Evolutionary conservation across 1,140 invertebrate species (phyloP).

Genomic region (Helicoverpa zea): DNA sequence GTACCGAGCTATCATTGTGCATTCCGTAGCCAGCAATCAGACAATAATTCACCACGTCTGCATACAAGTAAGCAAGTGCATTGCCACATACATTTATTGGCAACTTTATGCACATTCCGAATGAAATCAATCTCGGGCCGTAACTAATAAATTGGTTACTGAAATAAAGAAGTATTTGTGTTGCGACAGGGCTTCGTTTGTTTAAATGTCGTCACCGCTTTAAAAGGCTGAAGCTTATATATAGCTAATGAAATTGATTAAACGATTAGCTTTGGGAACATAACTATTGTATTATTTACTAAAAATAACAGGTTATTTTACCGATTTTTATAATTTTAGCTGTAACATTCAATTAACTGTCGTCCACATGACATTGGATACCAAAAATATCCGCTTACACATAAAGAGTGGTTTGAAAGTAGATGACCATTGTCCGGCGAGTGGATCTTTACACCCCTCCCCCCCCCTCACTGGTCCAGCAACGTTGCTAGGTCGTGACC

Average conservation of each 20-base stretch:
- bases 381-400: too few species aligned
- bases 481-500: slow-evolving; percentile 47
- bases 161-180: slow-evolving; percentile 9
- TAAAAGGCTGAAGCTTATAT: not conserved
- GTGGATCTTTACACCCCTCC: not conserved
- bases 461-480: not conserved
- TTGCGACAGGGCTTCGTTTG: not conserved
- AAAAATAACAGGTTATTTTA: too few species aligned
- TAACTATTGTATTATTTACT: too few species aligned
- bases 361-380: too few species aligned
- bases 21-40: not conserved
- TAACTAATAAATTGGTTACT: slow-evolving; percentile 19
- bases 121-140: slow-evolving; percentile 21
- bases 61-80: not conserved
- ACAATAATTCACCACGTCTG: slow-evolving; percentile 4
- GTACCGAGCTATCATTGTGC: too few species aligned
- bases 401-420: not conserved
- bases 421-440: not conserved
- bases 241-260: not conserved
- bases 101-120: slow-evolving; percentile 35
- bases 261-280: too few species aligned
- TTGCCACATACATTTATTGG: slow-evolving; percentile 17
- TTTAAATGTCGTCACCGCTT: not conserved
- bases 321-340: too few species aligned
- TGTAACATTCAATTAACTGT: too few species aligned